Evolutionary conservation across 2,113 vertebrate genomes (phyloP), one percentile per base, ranked within the genome.

Genomic region (Salminus brasiliensis): DNA sequence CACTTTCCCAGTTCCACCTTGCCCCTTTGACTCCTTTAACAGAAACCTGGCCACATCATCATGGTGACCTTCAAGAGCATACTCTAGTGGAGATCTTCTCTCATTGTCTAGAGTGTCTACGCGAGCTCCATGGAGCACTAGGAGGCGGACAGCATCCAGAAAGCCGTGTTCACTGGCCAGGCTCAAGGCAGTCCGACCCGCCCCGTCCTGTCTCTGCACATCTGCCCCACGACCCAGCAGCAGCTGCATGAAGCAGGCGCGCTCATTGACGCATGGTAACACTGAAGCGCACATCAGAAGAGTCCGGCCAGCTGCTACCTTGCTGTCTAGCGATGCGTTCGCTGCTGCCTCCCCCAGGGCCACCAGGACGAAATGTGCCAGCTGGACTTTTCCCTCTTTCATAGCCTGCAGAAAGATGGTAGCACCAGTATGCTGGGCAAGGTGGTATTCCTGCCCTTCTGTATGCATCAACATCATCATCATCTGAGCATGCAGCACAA

Each of bases 31-130:
- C 30, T 67, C 47, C 1, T 49, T 29, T 12, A 69, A 45, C 16
- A 75, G 47, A n/a, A 80, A 65, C n/a, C 52, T 53, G 45, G 60
- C 43, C 76, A 83, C 32, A 18, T 57, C 53, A 49, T 72, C 11
- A 43, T 27, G 43, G 23, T 39, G 41, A 47, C n/a, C 25, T 13
- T 41, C 12, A 16, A 47, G 30, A 6, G 27, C 65, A 21, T 76
- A 36, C 12, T 29, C 25, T 2, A 49, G 27, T 15, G 76, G 12
- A 9, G 12, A 30, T 12, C 23, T 21, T 12, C 53, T 43, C 4
- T 29, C 16, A 21, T 4, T 16, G 25, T 82, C 69, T n/a, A 70
- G 21, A 18, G 25, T 29, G 10, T 25, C 68, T 13, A 57, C 41
- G 34, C 76, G 18, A 12, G 72, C 73, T n/a, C 80, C 45, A 21